Conservation (phyloP, 2,113 vertebrate genomes). For the Nothobranchius kuhntae region DNA sequence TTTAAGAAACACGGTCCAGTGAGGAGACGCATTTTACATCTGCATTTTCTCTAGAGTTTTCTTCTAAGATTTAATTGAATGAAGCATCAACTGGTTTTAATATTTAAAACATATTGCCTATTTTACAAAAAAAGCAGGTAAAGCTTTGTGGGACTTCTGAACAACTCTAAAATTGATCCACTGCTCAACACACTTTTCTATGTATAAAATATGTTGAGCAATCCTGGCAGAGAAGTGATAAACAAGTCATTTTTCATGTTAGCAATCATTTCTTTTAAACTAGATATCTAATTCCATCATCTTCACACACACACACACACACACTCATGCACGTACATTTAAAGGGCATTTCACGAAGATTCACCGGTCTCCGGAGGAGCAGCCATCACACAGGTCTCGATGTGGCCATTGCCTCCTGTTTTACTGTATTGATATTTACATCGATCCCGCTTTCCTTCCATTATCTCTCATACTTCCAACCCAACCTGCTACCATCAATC, state of each 20-base stretch:
- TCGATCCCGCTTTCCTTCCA: conserved; percentile 66
- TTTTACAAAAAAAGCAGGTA: neutral
- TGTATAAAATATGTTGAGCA: neutral
- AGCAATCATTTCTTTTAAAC: conserved; percentile 6
- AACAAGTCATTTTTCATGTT: neutral
- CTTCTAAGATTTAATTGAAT: too few species aligned
- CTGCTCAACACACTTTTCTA: neutral
- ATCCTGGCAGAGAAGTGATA: neutral
- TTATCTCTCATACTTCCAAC: conserved; percentile 63
- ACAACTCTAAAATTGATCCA: neutral
- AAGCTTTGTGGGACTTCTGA: neutral
- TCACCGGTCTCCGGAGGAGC: conserved; percentile 42
- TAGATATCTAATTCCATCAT: conserved; percentile 19
- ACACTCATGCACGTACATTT: conserved; percentile 8
- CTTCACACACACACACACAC: neutral
- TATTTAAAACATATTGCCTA: too few species aligned
- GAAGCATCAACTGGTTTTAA: too few species aligned
- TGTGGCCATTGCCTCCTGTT: conserved; percentile 35
- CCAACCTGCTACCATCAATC: conserved; percentile 49
- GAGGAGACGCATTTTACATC: conserved; percentile 7
- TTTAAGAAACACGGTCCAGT: conserved; percentile 7
- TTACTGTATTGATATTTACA: conserved; percentile 74
- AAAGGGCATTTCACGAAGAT: conserved; percentile 8
- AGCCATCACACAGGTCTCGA: conserved; percentile 49
- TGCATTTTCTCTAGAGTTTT: conserved; percentile 7